Evolutionary conservation across 2,113 vertebrate genomes (phyloP), one percentile per base, ranked within the genome.

Genomic region (Psephotus haematonotus): DNA sequence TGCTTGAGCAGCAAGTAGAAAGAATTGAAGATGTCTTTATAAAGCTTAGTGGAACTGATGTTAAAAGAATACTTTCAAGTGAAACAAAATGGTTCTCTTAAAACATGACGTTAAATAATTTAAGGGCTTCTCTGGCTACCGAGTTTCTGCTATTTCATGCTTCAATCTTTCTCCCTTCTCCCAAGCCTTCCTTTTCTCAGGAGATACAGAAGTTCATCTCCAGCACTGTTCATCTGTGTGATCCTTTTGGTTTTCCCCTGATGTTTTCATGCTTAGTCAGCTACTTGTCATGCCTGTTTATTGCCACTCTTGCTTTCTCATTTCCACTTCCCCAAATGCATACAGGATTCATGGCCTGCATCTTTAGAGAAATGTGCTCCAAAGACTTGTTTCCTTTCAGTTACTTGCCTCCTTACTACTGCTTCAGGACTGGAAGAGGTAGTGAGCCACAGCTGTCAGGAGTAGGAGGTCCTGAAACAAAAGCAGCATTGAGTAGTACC

Each of bases 311-410:
- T 68, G 55, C 39, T 84, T 83, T 86, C 55, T 76, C 29, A 31
- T 92, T 96, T 93, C 35, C 24, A 91, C 69, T 88, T 95, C 77
- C 74, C 14, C 35, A 65, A 23, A 60, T 35, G 25, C 53, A 63
- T 1, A 1, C 19, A 13, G 55, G 7, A 11, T 50, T 80, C 18
- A 14, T 13, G 27, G 16, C 20, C 52, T 67, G 10, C 24, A 22
- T 86, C 31, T 63, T 55, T 60, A 55, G 20, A 70, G 50, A 50
- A 71, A 17, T 52, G 11, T 39, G 33, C 29, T 86, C 39, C 50
- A 33, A 33, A 65, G 23, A 17, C 20, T 9, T 43, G 9, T 47
- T 53, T 46, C 43, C 18, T 47, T 79, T 11, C 29, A 39, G 29
- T 15, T 24, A 44, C 18, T 53, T 74, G 5, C 29, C 37, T 76